Conservation (phyloP, 2,888 invertebrate species). For the Sinodicranocentrus sp. region DNA sequence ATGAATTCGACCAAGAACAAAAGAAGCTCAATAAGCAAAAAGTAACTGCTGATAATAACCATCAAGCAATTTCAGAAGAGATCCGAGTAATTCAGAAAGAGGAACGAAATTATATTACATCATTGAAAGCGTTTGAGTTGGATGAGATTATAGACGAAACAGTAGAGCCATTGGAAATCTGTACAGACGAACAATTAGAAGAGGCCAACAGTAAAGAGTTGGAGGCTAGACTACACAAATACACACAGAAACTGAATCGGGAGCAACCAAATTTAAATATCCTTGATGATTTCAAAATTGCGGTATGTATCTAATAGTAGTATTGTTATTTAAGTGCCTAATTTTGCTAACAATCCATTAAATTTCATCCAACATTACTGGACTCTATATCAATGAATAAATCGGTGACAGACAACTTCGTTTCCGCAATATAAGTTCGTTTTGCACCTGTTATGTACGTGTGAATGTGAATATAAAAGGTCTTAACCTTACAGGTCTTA, state of each 20-base stretch:
- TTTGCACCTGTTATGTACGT: no score
- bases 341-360: no score
- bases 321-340: not conserved
- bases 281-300: slow-evolving; percentile 83
- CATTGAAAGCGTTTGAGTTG: slow-evolving; percentile 82
- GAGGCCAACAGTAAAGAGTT: slow-evolving; percentile 81
- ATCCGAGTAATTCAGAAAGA: slow-evolving; percentile 29
- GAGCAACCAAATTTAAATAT: slow-evolving; percentile 87
- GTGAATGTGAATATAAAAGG: no score
- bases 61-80: slow-evolving; percentile 77
- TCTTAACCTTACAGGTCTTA: no score
- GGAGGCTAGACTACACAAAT: slow-evolving; percentile 81
- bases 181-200: slow-evolving; percentile 85
- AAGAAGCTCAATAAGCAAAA: slow-evolving; percentile 85
- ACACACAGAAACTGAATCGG: slow-evolving; percentile 83
- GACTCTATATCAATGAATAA: no score
- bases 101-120: not conserved
- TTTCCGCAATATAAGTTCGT: no score
- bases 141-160: slow-evolving; percentile 82
- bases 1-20: slow-evolving; percentile 82
- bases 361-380: no score
- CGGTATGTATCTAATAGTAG: slow-evolving; percentile 77
- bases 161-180: slow-evolving; percentile 81
- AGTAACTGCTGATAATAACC: slow-evolving; percentile 85
- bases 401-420: no score